Evolutionary conservation across 1,140 invertebrate genomes (phyloP).

Genomic region (Monochamus saltuarius): DNA sequence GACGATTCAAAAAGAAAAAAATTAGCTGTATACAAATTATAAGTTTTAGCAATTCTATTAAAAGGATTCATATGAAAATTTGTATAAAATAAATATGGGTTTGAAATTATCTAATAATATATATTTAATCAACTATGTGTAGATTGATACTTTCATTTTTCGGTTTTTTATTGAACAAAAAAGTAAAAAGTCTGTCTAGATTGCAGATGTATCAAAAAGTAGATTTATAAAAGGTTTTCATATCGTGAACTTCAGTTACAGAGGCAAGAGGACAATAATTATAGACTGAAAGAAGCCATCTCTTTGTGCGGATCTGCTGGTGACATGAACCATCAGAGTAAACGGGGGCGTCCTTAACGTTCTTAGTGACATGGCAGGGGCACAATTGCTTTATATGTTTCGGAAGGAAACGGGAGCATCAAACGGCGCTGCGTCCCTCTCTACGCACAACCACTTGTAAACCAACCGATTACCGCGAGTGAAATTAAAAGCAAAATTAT

Average conservation of each 20-base stretch:
- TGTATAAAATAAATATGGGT: no score
- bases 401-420: conserved; percentile 43
- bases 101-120: no score
- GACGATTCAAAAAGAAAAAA: no score
- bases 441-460: conserved; percentile 4
- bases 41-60: no score
- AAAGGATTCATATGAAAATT: no score
- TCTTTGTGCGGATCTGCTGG: conserved; percentile 39
- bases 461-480: background rate
- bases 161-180: no score
- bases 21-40: no score
- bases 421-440: conserved; percentile 10
- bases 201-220: conserved; percentile 24
- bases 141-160: no score
- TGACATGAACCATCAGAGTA: conserved; percentile 37
- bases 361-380: conserved; percentile 23
- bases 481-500: no score
- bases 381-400: conserved; percentile 48
- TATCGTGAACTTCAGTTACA: conserved; percentile 30
- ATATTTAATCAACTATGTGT: no score
- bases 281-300: conserved; percentile 41
- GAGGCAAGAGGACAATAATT: conserved; percentile 40
- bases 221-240: conserved; percentile 24
- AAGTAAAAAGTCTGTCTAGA: background rate
- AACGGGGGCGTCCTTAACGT: conserved; percentile 9